Percentiles rank a stretch among this genome's conserved stretches.
These are phyloP conservation scores for Tympanoctomys barrerae DNA, from an alignment of 2,797 vertebrate species.

Conservation along the genomic window DNA sequence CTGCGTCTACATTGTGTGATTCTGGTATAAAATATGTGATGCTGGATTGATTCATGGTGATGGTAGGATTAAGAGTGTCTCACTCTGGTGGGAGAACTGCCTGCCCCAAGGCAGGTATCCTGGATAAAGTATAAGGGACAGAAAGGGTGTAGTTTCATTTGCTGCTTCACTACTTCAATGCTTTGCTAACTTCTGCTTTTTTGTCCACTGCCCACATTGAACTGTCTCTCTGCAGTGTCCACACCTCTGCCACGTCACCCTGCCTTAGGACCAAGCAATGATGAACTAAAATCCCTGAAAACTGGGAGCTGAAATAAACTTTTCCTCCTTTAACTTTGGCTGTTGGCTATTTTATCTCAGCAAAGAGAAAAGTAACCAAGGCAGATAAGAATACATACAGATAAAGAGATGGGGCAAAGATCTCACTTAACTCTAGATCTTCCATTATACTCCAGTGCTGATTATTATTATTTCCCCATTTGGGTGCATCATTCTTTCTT, in stretches of 20 bases:
- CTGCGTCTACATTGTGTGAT: neutral
- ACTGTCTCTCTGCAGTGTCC: neutral
- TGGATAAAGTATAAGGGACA: neutral
- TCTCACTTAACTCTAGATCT: neutral
- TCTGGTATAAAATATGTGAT: neutral
- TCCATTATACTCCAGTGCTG: neutral
- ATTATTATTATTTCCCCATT: neutral
- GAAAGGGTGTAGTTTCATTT: neutral
- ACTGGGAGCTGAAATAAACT: neutral
- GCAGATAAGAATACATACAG: neutral
- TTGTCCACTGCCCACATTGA: neutral
- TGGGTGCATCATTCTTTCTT: conserved; percentile 7
- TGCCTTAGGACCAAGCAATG: neutral
- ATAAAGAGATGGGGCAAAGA: neutral
- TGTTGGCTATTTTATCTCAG: neutral
- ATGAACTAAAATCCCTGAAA: neutral
- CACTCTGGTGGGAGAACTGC: neutral
- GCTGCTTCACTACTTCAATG: neutral
- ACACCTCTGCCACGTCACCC: neutral
- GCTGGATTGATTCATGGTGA: neutral
- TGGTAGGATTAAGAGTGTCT: neutral
- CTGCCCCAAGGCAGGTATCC: neutral
- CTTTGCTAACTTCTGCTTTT: neutral
- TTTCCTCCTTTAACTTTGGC: neutral
- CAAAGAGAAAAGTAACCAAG: neutral